Conservation (phyloP, 2,113 vertebrate genomes). For the Tragelaphus scriptus region DNA sequence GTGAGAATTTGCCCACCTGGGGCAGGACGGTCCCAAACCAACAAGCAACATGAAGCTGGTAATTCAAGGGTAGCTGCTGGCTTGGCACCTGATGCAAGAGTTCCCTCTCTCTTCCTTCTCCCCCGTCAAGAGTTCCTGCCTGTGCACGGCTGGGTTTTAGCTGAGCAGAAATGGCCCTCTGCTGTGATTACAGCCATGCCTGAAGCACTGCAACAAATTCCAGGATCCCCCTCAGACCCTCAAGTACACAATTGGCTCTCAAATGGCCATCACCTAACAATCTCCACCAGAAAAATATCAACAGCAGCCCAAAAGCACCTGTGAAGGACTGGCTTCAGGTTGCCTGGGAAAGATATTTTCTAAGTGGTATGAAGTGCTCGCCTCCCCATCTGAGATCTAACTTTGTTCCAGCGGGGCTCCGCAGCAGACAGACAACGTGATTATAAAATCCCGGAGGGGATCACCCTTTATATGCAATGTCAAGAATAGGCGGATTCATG, state of each 20-base stretch:
- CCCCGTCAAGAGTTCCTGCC: background rate
- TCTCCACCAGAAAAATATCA: slow-evolving; percentile 25
- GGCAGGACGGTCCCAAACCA: background rate
- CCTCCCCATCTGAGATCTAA: background rate
- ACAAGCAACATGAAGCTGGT: background rate
- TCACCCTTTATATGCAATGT: background rate
- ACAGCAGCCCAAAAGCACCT: slow-evolving; percentile 18
- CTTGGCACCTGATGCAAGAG: background rate
- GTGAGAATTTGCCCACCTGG: background rate
- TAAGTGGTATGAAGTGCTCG: background rate
- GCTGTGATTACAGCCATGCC: background rate
- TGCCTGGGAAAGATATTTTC: background rate
- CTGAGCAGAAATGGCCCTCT: background rate
- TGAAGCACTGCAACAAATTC: background rate
- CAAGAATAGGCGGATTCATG: background rate
- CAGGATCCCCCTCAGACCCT: background rate
- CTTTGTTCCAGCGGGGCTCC: background rate
- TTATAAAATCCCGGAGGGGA: background rate
- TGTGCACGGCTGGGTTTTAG: background rate
- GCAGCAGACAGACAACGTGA: background rate
- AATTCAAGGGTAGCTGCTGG: background rate
- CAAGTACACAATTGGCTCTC: slow-evolving; percentile 24
- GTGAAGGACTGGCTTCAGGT: background rate
- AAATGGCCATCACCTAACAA: slow-evolving; percentile 19
- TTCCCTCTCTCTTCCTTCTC: background rate